Evolutionary conservation across 2,113 vertebrate species (phyloP).

Genomic region (Plestiodon gilberti): DNA sequence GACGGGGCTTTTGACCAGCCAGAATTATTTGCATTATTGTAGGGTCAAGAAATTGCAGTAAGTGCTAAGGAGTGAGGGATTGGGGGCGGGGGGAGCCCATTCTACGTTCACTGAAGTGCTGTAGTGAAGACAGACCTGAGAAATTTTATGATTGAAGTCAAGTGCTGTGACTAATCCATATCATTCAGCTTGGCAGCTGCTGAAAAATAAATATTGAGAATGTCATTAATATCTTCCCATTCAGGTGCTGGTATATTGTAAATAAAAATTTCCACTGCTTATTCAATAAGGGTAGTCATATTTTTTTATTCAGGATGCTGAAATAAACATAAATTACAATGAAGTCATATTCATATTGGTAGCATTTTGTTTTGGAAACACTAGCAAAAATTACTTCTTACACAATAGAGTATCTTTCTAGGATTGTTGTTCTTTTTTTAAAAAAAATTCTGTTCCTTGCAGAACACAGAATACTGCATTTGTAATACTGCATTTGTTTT

Average conservation of each 20-base stretch:
- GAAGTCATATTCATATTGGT: neutral
- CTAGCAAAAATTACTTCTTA: too few relatives aligned
- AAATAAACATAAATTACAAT: neutral
- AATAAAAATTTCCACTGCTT: conserved; percentile 1
- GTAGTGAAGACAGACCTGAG: neutral
- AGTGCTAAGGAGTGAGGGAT: neutral
- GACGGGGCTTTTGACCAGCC: neutral
- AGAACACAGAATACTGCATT: neutral
- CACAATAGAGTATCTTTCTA: neutral
- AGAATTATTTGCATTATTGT: conserved; percentile 2
- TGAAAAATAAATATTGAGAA: conserved; percentile 17
- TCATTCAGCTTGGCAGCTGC: neutral
- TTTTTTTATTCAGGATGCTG: neutral
- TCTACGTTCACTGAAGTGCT: conserved; percentile 2
- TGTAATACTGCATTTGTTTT: too few relatives aligned
- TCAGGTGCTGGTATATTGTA: neutral
- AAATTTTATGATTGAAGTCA: conserved; percentile 1
- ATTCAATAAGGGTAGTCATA: neutral
- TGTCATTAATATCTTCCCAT: neutral
- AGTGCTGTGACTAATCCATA: neutral
- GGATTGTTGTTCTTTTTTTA: neutral
- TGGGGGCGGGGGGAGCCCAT: neutral
- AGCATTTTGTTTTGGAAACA: neutral
- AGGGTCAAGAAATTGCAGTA: neutral
- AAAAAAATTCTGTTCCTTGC: neutral